Evolutionary conservation across 2,797 vertebrate genomes (phyloP).

Genomic region (Propithecus deckenii): DNA sequence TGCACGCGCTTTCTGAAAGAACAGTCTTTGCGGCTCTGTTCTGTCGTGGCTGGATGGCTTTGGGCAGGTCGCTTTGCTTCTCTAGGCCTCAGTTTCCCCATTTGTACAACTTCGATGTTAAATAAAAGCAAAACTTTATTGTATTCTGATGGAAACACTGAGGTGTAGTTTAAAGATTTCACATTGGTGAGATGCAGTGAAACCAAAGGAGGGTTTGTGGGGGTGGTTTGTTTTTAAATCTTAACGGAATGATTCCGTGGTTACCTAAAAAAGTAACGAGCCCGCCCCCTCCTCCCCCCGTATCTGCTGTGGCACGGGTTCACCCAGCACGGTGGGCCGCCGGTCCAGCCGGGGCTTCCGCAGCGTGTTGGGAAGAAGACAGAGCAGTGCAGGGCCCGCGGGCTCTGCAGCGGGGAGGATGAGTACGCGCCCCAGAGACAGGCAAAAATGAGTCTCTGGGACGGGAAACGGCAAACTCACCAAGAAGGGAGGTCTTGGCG

Average conservation of each 20-base stretch:
- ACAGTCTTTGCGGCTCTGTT: neutral
- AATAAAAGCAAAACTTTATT: neutral
- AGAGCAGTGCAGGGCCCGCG: rapidly evolving
- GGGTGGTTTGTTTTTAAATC: neutral
- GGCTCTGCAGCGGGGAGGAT: neutral
- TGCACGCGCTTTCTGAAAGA: too few relatives aligned
- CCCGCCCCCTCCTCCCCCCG: neutral
- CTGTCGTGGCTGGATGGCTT: neutral
- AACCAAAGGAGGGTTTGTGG: neutral
- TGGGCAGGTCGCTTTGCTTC: neutral
- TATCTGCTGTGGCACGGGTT: neutral
- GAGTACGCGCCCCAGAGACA: neutral
- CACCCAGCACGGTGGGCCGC: rapidly evolving
- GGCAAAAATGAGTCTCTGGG: neutral
- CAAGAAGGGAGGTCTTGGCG: neutral
- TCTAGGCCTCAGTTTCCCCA: neutral
- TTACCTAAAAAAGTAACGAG: neutral
- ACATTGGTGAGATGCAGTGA: neutral
- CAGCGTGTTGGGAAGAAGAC: rapidly evolving
- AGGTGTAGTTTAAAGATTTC: neutral
- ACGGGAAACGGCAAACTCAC: neutral
- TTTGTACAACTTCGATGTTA: neutral
- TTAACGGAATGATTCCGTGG: neutral
- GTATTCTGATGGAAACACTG: neutral
- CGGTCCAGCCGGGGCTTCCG: rapidly evolving